These are phyloP conservation scores for Xylota sylvarum DNA, from an alignment of 2,888 invertebrate genomes.

Conservation along the genomic window DNA sequence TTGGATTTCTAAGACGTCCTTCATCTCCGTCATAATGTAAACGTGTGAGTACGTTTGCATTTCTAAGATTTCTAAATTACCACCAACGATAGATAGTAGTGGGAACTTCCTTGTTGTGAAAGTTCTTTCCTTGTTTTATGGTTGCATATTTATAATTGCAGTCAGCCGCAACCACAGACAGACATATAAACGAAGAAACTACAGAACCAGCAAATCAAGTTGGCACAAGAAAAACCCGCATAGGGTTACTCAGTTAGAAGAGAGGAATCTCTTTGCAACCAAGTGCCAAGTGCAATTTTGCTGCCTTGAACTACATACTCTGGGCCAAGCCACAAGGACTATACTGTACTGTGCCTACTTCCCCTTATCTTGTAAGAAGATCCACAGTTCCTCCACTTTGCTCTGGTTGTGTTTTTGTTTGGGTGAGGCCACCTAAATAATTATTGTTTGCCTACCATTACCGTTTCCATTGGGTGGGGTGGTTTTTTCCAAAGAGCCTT, in stretches of 20 bases:
- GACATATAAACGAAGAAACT: not conserved
- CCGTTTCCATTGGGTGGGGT: conserved; percentile 8
- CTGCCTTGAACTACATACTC: conserved; percentile 53
- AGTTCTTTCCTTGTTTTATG: not conserved
- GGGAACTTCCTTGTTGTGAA: not conserved
- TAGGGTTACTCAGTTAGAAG: conserved; percentile 11
- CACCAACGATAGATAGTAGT: not conserved
- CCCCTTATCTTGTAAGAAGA: not conserved
- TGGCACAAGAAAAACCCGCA: conserved; percentile 27
- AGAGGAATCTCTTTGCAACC: not conserved
- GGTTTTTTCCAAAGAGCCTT: conserved; percentile 31
- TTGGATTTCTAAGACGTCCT: conserved; percentile 4
- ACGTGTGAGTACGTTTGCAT: not conserved
- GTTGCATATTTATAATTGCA: conserved; percentile 2
- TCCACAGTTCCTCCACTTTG: not conserved
- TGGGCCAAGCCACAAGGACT: conserved; percentile 17
- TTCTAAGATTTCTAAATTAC: not conserved
- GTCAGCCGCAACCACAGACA: not conserved
- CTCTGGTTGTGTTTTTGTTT: not conserved
- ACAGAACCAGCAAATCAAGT: conserved; percentile 16
- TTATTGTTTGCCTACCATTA: conserved; percentile 65
- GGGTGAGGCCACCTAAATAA: conserved; percentile 38
- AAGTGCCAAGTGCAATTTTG: conserved; percentile 37
- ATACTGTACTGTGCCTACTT: too few relatives aligned
- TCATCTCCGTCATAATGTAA: not conserved